A percentile compares a stretch with the other conserved stretches of the same genome.
Evolutionary conservation across 2,888 invertebrate genomes (phyloP).

Genomic region (Anorthoa munda): DNA sequence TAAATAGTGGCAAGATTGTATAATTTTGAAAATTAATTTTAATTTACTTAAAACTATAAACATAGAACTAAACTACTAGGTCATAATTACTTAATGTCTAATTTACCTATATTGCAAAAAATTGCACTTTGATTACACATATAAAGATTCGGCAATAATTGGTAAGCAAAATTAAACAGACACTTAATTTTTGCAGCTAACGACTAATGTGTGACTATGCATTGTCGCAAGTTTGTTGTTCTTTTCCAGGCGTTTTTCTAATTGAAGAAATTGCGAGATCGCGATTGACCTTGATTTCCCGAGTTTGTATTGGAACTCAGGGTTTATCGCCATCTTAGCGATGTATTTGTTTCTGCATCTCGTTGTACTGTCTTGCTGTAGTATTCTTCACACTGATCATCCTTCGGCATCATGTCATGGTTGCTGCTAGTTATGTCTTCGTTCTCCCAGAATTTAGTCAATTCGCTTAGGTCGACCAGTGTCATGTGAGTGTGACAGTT

Average conservation of each 20-base stretch:
- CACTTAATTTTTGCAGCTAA: too few relatives aligned
- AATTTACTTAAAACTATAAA: too few relatives aligned
- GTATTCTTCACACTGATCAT: constrained; percentile 16
- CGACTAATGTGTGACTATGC: too few relatives aligned
- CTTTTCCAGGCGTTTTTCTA: constrained; percentile 13
- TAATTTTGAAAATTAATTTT: too few relatives aligned
- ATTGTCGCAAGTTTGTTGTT: too few relatives aligned
- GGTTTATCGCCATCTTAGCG: constrained; percentile 19
- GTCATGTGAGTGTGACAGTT: constrained; percentile 30
- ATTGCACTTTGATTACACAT: too few relatives aligned
- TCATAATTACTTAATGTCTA: too few relatives aligned
- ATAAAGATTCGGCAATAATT: too few relatives aligned
- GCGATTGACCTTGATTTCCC: constrained; percentile 31
- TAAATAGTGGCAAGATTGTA: too few relatives aligned
- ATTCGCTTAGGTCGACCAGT: neutral
- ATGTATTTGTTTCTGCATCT: constrained; percentile 30
- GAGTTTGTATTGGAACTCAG: neutral
- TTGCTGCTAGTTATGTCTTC: constrained; percentile 21
- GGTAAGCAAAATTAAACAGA: too few relatives aligned
- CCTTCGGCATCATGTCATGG: neutral
- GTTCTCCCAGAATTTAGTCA: constrained; percentile 34
- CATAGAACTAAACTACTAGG: too few relatives aligned
- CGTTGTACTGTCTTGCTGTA: constrained; percentile 1
- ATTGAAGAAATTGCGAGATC: constrained; percentile 25
- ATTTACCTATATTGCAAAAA: too few relatives aligned